A percentile compares a stretch with the other conserved stretches of the same genome.
Conservation (phyloP, 2,113 vertebrate genomes). For the Opisthocomus hoazin region DNA sequence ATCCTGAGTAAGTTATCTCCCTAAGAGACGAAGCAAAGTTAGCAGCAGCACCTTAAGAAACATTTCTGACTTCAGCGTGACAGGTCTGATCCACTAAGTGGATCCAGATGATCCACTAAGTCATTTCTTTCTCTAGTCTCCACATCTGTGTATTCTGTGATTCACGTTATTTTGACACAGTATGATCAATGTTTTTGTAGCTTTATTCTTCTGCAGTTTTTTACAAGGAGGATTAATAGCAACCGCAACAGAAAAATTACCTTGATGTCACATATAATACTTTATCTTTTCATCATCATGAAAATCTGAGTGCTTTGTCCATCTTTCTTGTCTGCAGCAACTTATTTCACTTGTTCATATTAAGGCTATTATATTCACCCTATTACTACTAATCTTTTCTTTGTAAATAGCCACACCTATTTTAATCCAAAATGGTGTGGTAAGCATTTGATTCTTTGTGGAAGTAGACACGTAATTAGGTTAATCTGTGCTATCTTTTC, state of each 20-base stretch:
- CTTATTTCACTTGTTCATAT: slow-evolving; percentile 86
- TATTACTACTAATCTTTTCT: slow-evolving; percentile 90
- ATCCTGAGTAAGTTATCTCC: neutral
- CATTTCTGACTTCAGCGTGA: neutral
- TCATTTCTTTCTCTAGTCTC: neutral
- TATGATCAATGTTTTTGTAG: neutral
- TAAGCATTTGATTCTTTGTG: slow-evolving; percentile 92
- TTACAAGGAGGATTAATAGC: slow-evolving; percentile 51
- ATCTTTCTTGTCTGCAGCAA: slow-evolving; percentile 84
- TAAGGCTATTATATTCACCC: slow-evolving; percentile 89
- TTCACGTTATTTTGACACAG: neutral
- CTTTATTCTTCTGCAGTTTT: neutral
- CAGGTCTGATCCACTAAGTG: neutral
- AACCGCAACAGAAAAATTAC: slow-evolving; percentile 52
- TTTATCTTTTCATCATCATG: slow-evolving; percentile 81
- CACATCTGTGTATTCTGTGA: neutral
- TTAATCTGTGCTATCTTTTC: slow-evolving; percentile 88
- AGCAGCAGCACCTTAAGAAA: neutral
- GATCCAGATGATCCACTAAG: neutral
- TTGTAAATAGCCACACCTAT: slow-evolving; percentile 94
- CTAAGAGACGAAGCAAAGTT: neutral
- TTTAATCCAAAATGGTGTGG: slow-evolving; percentile 78
- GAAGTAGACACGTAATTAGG: slow-evolving; percentile 87
- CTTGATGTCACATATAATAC: slow-evolving; percentile 80
- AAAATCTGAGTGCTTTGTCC: slow-evolving; percentile 82